These are phyloP conservation scores for Fulica atra DNA, from an alignment of 2,113 vertebrate species.

Conservation along the genomic window DNA sequence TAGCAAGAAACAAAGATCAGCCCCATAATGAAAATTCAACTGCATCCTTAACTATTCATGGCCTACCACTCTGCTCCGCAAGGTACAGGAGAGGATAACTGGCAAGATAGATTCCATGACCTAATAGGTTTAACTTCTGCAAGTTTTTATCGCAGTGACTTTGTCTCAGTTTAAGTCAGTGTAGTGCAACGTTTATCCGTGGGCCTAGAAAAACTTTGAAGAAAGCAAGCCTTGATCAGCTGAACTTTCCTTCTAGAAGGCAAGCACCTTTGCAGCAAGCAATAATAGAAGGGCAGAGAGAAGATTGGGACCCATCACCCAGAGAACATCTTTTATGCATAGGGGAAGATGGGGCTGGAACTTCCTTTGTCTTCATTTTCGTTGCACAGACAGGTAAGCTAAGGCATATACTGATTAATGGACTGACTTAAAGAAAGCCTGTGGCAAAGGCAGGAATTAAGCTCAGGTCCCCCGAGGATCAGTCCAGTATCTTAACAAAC, in stretches of 20 bases:
- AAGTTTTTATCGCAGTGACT: background rate
- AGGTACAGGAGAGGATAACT: background rate
- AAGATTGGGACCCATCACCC: background rate
- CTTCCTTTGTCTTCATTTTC: conserved; percentile 30
- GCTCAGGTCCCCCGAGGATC: background rate
- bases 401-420: conserved; percentile 40
- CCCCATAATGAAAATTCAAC: conserved; percentile 33
- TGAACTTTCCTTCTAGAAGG: background rate
- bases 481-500: conserved; percentile 28
- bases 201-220: background rate
- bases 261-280: background rate
- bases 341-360: background rate
- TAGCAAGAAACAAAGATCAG: background rate
- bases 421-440: conserved; percentile 14
- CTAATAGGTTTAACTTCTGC: background rate
- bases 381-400: conserved; percentile 6
- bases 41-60: background rate
- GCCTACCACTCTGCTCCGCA: background rate
- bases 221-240: background rate
- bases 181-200: background rate
- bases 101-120: background rate
- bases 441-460: conserved; percentile 29
- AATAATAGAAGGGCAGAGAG: background rate
- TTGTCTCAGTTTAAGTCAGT: background rate
- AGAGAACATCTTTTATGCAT: background rate